These are phyloP conservation scores for Ianthella basta DNA, from an alignment of 37 sponge, comb jelly and placozoan species.

Conservation along the genomic window DNA sequence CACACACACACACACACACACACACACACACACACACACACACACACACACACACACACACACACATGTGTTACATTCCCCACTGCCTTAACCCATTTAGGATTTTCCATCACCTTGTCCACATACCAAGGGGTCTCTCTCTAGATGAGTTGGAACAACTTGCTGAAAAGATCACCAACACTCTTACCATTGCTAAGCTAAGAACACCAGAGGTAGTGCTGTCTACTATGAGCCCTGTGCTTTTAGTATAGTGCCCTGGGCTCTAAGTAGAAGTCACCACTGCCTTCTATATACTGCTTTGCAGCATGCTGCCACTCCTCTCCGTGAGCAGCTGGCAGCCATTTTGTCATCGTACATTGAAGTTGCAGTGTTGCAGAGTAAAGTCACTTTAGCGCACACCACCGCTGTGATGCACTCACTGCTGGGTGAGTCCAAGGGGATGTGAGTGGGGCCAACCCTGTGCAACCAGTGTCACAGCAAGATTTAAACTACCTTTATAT, in stretches of 20 bases:
- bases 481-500: too few relatives aligned
- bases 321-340: neutral
- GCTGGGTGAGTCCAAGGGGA: too few relatives aligned
- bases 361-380: too few relatives aligned
- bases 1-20: too few relatives aligned
- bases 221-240: neutral
- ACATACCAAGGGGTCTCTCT: neutral
- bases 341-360: conserved; percentile 1
- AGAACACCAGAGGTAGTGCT: neutral
- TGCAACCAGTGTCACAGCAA: too few relatives aligned
- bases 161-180: neutral
- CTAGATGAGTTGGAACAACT: neutral
- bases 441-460: too few relatives aligned
- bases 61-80: conserved; percentile 27
- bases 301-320: neutral
- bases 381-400: too few relatives aligned
- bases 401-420: too few relatives aligned
- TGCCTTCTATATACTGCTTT: neutral
- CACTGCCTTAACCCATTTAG: conserved; percentile 18
- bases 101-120: neutral
- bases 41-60: conserved; percentile 36
- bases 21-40: conserved; percentile 20
- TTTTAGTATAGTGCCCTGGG: neutral
- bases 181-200: neutral
- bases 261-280: neutral